Evolutionary conservation across 2,797 vertebrate genomes (phyloP).

Genomic region (Amazona finschi): DNA sequence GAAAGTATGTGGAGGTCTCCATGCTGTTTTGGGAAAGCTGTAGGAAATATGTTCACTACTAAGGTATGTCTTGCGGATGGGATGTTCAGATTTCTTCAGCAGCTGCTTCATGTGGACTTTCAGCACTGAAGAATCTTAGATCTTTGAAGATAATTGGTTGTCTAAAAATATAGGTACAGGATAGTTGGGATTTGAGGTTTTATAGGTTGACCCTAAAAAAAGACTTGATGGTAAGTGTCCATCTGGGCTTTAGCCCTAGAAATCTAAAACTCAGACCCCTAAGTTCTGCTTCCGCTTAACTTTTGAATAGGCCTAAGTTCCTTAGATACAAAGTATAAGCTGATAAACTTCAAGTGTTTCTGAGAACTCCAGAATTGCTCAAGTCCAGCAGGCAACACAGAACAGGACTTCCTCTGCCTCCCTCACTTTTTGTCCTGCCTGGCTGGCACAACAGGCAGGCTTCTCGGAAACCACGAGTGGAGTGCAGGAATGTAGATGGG

Average conservation of each 20-base stretch:
- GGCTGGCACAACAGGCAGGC: not conserved
- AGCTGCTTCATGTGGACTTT: not conserved
- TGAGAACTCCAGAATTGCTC: conserved; percentile 49
- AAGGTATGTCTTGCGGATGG: not conserved
- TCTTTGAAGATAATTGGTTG: not conserved
- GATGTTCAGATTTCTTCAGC: not conserved
- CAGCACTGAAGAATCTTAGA: not conserved
- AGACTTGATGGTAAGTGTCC: no score
- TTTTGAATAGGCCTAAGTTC: not conserved
- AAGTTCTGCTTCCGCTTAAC: not conserved
- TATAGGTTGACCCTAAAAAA: not conserved
- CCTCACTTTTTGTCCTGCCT: not conserved
- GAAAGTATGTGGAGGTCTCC: not conserved
- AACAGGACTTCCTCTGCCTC: conserved; percentile 20
- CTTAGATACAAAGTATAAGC: not conserved
- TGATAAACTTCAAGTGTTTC: not conserved
- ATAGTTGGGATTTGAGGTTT: not conserved
- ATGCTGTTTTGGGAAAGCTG: rapidly evolving
- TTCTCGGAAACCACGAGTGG: conserved; percentile 36
- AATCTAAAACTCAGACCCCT: not conserved
- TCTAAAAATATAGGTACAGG: rapidly evolving
- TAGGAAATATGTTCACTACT: rapidly evolving
- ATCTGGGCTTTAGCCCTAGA: not conserved
- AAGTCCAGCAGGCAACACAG: not conserved
- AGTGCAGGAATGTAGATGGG: not conserved